Evolutionary conservation across 53 echinoderm and acorn worm genomes (phyloP).

Genomic region (Glandiceps talaboti): DNA sequence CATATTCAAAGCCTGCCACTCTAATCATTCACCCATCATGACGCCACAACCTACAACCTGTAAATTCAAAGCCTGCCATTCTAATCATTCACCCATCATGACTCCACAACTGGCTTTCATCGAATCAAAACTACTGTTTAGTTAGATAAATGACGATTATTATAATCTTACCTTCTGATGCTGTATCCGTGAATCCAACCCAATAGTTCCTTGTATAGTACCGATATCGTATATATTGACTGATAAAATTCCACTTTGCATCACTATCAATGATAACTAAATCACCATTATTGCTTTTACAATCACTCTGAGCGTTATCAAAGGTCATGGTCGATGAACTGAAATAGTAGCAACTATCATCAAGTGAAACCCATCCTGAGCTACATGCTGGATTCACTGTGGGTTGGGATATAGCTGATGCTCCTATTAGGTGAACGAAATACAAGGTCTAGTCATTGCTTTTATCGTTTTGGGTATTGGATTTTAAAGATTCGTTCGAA

Average conservation of each 20-base stretch:
- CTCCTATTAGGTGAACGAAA: too few species aligned
- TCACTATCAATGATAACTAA: constrained; percentile 38
- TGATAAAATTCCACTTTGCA: constrained; percentile 34
- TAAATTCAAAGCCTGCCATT: too few species aligned
- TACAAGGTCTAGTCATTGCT: too few species aligned
- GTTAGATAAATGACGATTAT: too few species aligned
- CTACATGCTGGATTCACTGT: constrained; percentile 37
- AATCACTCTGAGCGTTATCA: constrained; percentile 28
- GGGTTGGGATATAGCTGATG: constrained; percentile 41
- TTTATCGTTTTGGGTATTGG: too few species aligned
- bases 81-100: too few species aligned
- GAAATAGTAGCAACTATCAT: constrained; percentile 64
- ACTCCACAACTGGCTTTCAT: too few species aligned
- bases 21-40: too few species aligned
- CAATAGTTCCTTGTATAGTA: constrained; percentile 31
- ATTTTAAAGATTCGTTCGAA: too few species aligned
- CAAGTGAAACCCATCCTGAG: constrained; percentile 40
- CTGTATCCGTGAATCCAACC: constrained; percentile 45
- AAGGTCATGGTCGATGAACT: constrained; percentile 27
- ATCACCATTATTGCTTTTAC: constrained; percentile 28
- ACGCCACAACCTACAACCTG: too few species aligned
- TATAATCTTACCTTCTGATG: constrained; percentile 24
- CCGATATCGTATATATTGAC: constrained; percentile 38
- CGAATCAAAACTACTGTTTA: too few species aligned
- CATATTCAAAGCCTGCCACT: too few species aligned